Evolutionary conservation across 2,888 invertebrate species (phyloP).

Genomic region (Clanis bilineata): DNA sequence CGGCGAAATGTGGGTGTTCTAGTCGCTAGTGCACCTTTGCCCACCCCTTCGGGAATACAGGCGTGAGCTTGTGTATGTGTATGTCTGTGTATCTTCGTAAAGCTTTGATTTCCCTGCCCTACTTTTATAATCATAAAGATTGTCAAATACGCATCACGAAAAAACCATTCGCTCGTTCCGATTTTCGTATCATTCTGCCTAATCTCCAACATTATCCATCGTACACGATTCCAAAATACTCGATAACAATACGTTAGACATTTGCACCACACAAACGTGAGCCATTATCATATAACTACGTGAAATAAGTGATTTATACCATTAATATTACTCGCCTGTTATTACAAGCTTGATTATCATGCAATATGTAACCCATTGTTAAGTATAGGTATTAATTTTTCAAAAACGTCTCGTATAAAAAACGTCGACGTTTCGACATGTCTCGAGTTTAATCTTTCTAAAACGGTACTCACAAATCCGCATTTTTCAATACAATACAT

Average conservation of each 20-base stretch:
- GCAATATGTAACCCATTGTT: conserved; percentile 76
- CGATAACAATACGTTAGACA: conserved; percentile 50
- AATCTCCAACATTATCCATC: conserved; percentile 52
- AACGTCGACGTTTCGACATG: conserved; percentile 62
- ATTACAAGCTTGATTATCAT: conserved; percentile 75
- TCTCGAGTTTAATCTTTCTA: conserved; percentile 40
- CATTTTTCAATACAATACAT: conserved; percentile 64
- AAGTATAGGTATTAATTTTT: conserved; percentile 81
- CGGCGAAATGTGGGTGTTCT: too few relatives aligned
- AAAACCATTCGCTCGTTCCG: conserved; percentile 14
- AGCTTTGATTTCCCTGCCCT: conserved; percentile 10
- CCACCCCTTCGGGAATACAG: too few relatives aligned
- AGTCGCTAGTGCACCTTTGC: too few relatives aligned
- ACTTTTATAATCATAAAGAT: not conserved
- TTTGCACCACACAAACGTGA: conserved; percentile 66
- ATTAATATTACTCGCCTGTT: conserved; percentile 66
- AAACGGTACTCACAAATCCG: conserved; percentile 18
- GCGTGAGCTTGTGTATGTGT: too few relatives aligned
- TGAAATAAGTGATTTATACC: conserved; percentile 62
- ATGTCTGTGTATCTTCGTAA: not conserved
- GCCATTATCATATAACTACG: conserved; percentile 51
- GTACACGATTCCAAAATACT: conserved; percentile 53
- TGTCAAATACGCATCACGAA: conserved; percentile 17
- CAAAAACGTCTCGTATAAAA: conserved; percentile 77
- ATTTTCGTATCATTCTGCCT: conserved; percentile 16